Conservation (phyloP, 1,140 invertebrate species). For the Drosophila ogumai region DNA sequence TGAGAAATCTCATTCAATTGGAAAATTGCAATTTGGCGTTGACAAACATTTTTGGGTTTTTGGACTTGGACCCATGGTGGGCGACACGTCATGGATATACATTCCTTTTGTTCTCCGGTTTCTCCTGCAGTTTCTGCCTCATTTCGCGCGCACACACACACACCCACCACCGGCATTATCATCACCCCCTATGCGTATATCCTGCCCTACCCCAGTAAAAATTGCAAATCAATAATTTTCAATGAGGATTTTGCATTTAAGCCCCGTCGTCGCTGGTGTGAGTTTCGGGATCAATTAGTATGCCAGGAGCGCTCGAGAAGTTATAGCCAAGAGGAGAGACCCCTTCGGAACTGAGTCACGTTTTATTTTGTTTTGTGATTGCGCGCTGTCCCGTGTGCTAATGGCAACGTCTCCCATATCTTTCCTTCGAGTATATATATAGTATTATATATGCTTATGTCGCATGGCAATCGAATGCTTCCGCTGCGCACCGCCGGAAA, state of each 20-base stretch:
- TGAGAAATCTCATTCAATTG: slow-evolving; percentile 30
- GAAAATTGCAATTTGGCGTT: slow-evolving; percentile 40
- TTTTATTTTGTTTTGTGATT: slow-evolving; percentile 36
- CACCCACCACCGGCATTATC: slow-evolving; percentile 1
- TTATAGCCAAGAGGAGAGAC: slow-evolving; percentile 4
- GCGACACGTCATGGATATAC: slow-evolving; percentile 31
- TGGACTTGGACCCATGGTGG: slow-evolving; percentile 23
- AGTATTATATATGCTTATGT: slow-evolving; percentile 36
- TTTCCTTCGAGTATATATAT: neutral
- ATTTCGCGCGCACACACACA: slow-evolving; percentile 52
- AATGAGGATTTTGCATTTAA: slow-evolving; percentile 70
- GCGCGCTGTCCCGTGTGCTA: slow-evolving; percentile 7
- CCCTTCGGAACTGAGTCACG: slow-evolving; percentile 34
- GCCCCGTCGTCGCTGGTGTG: slow-evolving; percentile 1
- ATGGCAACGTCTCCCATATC: slow-evolving; percentile 38
- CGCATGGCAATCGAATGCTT: slow-evolving; percentile 75
- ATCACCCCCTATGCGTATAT: neutral
- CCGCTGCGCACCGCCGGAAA: slow-evolving; percentile 77
- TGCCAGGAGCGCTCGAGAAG: slow-evolving; percentile 43
- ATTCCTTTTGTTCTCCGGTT: slow-evolving; percentile 32
- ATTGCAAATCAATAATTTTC: slow-evolving; percentile 78
- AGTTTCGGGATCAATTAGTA: slow-evolving; percentile 50
- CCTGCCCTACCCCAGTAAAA: slow-evolving; percentile 43
- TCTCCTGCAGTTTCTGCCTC: slow-evolving; percentile 56
- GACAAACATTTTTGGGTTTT: slow-evolving; percentile 15